Base-by-base conservation (phyloP, 2,113 vertebrate genomes). In the Pterophyllum scalare region DNA sequence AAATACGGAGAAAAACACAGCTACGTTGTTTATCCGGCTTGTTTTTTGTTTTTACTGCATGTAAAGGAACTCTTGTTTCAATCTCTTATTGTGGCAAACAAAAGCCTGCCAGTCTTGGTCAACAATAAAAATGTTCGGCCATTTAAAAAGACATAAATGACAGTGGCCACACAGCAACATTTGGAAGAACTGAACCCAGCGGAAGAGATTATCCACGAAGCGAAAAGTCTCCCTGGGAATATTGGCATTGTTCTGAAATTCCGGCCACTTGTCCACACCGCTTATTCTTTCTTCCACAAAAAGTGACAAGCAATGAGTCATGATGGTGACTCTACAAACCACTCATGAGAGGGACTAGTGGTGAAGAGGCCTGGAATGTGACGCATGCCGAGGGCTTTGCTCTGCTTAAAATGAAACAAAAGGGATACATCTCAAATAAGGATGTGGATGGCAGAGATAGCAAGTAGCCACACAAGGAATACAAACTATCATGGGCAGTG, bases 11-110 rank as follows among this genome's bases (percentile, higher is more conserved):
- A 61, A 88, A 91, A 89, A 91, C 87, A 91, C 64, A 38, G 52
- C 84, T 74, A 75, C 65, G 59, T 85, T 91, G 86, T 93, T 93
- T 93, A 90, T 87, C 89, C 22, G 5, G 87, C 88, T 87, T 84
- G 83, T 78, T 80, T 72, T 87, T 88, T 93, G 64, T 81, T 61
- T 87, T 88, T 92, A 93, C 93, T 93, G 88, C 91, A 93, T 92
- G 85, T 92, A 91, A 90, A 88, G 89, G 85, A 91, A 94, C 82
- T 80, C 83, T 89, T n/a, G 8, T 90, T 93, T 91, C 83, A 86
- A 88, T 91, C 86, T 93, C 88, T 92, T 88, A 83, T 87, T 90
- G 91, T 77, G 84, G 90, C 91, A 93, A 92, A 87, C 81, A 83
- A 84, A 82, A 80, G 87, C 64, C 79, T 86, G 86, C 89, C 93